Percentiles rank a stretch among this genome's conserved stretches.
Evolutionary conservation across 2,113 vertebrate genomes (phyloP).

Genomic region (Prietella phreatophila): DNA sequence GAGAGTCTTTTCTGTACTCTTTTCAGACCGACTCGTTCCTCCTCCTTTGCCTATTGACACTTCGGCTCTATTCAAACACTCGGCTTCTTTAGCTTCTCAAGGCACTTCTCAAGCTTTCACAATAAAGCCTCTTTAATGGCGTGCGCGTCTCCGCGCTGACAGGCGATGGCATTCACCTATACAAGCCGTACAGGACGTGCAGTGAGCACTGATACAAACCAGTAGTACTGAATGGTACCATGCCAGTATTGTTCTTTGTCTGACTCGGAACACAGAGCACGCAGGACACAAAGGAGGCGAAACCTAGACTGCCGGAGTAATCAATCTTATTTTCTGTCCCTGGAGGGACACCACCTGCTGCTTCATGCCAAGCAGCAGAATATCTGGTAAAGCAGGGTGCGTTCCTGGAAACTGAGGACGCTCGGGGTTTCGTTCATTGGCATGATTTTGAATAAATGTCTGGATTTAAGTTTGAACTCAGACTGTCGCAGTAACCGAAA

Average conservation of each 20-base stretch:
- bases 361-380: constrained; percentile 21
- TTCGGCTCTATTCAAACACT: constrained; percentile 49
- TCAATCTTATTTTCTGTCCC: constrained; percentile 40
- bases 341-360: constrained; percentile 29
- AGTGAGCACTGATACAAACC: constrained; percentile 26
- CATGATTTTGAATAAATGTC: neutral
- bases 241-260: constrained; percentile 44
- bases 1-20: constrained; percentile 34
- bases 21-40: constrained; percentile 44
- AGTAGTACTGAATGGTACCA: constrained; percentile 34
- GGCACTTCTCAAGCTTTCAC: constrained; percentile 34
- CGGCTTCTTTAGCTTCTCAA: constrained; percentile 43
- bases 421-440: neutral
- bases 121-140: constrained; percentile 49
- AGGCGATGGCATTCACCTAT: constrained; percentile 36
- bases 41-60: constrained; percentile 47
- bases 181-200: constrained; percentile 28
- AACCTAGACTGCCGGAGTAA: constrained; percentile 28
- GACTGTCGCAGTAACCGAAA: neutral
- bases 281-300: constrained; percentile 28
- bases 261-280: constrained; percentile 32
- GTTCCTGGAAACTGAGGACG: neutral
- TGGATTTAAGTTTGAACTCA: neutral
- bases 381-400: constrained; percentile 12
- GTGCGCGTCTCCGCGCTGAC: constrained; percentile 33